These are phyloP conservation scores for Heteronetta atricapilla DNA, from an alignment of 2,113 vertebrate genomes.

Conservation along the genomic window DNA sequence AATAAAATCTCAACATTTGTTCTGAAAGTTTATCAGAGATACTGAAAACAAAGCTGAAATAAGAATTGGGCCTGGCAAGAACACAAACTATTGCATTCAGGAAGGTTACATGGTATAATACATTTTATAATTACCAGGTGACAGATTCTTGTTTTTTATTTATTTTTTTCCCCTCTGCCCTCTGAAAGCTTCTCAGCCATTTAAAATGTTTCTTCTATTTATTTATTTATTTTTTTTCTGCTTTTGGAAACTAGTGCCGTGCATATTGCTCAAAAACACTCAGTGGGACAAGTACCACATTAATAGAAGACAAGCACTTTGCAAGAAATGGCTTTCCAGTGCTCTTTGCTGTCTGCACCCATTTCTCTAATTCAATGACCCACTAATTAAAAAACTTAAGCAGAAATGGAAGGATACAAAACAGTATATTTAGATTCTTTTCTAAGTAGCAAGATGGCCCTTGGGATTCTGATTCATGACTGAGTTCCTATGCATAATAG, in stretches of 20 bases:
- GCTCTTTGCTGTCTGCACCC: neutral
- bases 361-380: neutral
- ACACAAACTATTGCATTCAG: neutral
- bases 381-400: neutral
- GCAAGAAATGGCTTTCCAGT: neutral
- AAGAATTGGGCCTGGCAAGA: neutral
- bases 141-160: neutral
- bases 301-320: conserved; percentile 6
- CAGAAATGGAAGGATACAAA: neutral
- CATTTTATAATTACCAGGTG: neutral
- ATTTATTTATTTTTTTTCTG: neutral
- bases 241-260: neutral
- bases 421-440: neutral
- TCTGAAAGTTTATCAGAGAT: neutral
- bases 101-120: neutral
- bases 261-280: neutral
- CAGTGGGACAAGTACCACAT: neutral
- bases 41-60: neutral
- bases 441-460: neutral
- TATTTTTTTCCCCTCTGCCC: neutral
- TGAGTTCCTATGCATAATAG: neutral
- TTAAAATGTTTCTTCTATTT: neutral
- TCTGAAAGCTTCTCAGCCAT: neutral
- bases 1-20: neutral
- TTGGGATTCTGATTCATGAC: neutral